phyloP scores from a whole-genome alignment of 2,888 invertebrate species.

The Drosophila mercatorum region DNA sequence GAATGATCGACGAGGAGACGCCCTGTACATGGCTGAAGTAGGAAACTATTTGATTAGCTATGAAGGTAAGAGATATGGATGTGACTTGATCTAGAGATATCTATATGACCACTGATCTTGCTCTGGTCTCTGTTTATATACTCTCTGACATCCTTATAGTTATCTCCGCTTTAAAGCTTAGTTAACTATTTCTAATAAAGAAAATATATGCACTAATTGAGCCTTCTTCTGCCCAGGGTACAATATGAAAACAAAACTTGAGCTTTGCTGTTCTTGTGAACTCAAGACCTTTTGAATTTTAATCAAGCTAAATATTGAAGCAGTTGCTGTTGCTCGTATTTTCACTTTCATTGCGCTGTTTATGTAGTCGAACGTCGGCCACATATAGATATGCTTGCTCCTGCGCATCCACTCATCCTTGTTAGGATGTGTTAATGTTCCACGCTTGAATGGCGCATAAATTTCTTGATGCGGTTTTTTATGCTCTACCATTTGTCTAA shows the following conservation, averaged over 20 bases:
- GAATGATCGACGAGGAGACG: not conserved
- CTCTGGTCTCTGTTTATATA: no score
- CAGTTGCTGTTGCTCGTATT: constrained; percentile 60
- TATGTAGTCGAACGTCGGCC: constrained; percentile 49
- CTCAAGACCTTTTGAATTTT: constrained; percentile 72
- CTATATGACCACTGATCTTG: no score
- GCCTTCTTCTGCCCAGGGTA: not conserved
- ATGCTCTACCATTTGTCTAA: constrained; percentile 57
- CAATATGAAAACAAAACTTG: constrained; percentile 1
- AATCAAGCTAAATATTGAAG: constrained; percentile 74
- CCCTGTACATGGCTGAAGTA: not conserved
- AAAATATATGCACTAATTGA: no score
- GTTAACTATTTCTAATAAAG: no score
- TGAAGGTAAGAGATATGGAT: no score
- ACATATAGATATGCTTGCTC: constrained; percentile 11
- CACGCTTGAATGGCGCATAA: constrained; percentile 78
- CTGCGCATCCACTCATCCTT: constrained; percentile 22
- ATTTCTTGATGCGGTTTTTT: constrained; percentile 77
- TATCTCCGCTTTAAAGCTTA: no score
- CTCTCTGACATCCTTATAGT: no score
- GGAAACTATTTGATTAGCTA: no score
- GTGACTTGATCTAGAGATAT: no score
- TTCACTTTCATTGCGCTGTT: constrained; percentile 72
- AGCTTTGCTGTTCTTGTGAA: constrained; percentile 37
- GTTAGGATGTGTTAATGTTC: constrained; percentile 74